Percentiles rank a stretch among this genome's conserved stretches.
phyloP scores from a whole-genome alignment of 2,113 vertebrate species.

The Silurus asotus region DNA sequence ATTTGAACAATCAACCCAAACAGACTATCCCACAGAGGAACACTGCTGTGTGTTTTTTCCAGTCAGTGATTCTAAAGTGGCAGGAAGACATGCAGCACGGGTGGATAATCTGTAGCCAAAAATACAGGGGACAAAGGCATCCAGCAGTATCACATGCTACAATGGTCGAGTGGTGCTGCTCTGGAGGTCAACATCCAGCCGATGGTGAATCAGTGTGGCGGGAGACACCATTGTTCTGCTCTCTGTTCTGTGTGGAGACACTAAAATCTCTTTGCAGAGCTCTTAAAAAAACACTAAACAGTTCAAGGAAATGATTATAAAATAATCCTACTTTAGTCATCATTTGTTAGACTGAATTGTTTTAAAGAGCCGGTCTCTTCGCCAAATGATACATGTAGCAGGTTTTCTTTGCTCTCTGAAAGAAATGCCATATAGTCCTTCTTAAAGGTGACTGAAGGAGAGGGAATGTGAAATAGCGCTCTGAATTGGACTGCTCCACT shows the following conservation, averaged over 20 bases:
- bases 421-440: background rate
- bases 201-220: background rate
- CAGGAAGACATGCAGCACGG: constrained; percentile 14
- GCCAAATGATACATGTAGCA: constrained; percentile 10
- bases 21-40: constrained; percentile 30
- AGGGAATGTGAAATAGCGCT: constrained; percentile 16
- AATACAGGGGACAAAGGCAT: constrained; percentile 56
- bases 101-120: constrained; percentile 57
- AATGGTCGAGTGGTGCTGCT: constrained; percentile 52
- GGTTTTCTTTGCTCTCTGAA: background rate
- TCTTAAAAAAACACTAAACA: constrained; percentile 5
- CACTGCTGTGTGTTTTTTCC: constrained; percentile 12
- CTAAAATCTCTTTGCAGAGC: background rate
- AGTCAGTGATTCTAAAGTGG: constrained; percentile 33
- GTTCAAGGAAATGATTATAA: constrained; percentile 27
- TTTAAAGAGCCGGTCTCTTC: background rate
- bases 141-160: constrained; percentile 46
- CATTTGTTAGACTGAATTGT: background rate
- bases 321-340: constrained; percentile 19
- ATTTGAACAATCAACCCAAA: constrained; percentile 41
- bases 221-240: constrained; percentile 23
- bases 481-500: constrained; percentile 45
- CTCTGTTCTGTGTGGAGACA: background rate
- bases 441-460: constrained; percentile 15
- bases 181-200: constrained; percentile 55